Evolutionary conservation across 1,140 invertebrate genomes (phyloP).

Genomic region (Archivesica marissinica): DNA sequence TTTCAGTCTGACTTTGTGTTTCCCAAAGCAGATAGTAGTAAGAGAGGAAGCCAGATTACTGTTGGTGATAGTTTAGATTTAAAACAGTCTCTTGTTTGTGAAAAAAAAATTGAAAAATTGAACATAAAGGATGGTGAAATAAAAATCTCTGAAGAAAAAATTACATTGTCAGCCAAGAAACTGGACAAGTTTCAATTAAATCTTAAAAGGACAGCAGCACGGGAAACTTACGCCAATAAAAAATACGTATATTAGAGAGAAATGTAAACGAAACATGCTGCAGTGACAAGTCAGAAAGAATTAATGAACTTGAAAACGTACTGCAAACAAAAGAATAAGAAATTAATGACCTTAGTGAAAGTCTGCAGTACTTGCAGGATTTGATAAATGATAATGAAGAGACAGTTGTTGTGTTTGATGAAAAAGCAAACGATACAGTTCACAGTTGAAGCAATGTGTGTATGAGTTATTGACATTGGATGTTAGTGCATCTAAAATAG

Average conservation of each 20-base stretch:
- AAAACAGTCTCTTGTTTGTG: not conserved
- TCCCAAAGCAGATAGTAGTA: slow-evolving; percentile 20
- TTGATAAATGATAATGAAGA: slow-evolving; percentile 20
- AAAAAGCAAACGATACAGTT: not conserved
- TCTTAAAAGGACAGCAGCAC: slow-evolving; percentile 13
- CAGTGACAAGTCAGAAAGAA: not conserved
- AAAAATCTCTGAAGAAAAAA: not conserved
- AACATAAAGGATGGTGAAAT: not conserved
- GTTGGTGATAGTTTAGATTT: slow-evolving; percentile 1
- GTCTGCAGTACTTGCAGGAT: slow-evolving; percentile 29
- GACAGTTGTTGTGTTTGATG: slow-evolving; percentile 2
- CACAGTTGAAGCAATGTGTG: slow-evolving; percentile 20
- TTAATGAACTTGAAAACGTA: not conserved
- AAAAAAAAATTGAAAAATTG: slow-evolving; percentile 20
- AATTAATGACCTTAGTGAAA: slow-evolving; percentile 30
- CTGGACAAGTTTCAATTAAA: not conserved
- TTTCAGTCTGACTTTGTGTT: not conserved
- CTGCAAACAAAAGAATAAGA: slow-evolving; percentile 20
- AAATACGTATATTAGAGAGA: slow-evolving; percentile 29
- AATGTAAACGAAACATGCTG: slow-evolving; percentile 25
- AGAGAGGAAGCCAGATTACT: slow-evolving; percentile 7
- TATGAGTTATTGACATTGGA: slow-evolving; percentile 23
- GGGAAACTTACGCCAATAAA: slow-evolving; percentile 28
- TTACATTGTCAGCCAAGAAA: slow-evolving; percentile 4
- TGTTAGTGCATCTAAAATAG: slow-evolving; percentile 49